Evolutionary conservation across 53 echinoderm and acorn worm genomes (phyloP).

Genomic region (Hippasteria phrygiana): DNA sequence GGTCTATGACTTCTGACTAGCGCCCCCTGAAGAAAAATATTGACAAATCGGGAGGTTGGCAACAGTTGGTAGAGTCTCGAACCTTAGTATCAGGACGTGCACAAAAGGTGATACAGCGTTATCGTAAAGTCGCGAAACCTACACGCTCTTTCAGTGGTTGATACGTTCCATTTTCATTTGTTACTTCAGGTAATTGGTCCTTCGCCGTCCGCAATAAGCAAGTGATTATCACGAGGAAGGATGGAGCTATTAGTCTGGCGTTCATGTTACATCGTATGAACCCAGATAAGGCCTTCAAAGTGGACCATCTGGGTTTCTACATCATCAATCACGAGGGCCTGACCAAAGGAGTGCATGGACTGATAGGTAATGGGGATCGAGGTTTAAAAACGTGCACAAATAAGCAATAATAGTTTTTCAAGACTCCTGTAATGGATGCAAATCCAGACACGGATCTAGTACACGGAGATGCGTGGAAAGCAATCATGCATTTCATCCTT

Average conservation of each 20-base stretch:
- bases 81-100: too few species aligned
- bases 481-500: too few species aligned
- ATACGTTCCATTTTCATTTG: neutral
- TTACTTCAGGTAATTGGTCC: constrained; percentile 20
- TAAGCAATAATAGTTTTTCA: neutral
- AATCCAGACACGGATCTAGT: too few species aligned
- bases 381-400: neutral
- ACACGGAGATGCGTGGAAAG: too few species aligned
- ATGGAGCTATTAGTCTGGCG: constrained; percentile 27
- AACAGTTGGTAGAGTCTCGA: too few species aligned
- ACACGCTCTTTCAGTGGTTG: too few species aligned
- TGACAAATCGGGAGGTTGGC: too few species aligned
- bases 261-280: constrained; percentile 64
- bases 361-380: constrained; percentile 57
- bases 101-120: too few species aligned
- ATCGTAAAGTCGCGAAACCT: too few species aligned
- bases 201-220: constrained; percentile 31
- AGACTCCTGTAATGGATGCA: too few species aligned
- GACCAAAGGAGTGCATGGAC: constrained; percentile 63
- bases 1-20: too few species aligned
- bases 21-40: too few species aligned
- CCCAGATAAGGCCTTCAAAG: constrained; percentile 19
- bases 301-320: constrained; percentile 76
- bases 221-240: constrained; percentile 8
- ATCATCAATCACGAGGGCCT: constrained; percentile 58